Base-by-base conservation (phyloP, 2,113 vertebrate genomes). In the Clarias gariepinus region DNA sequence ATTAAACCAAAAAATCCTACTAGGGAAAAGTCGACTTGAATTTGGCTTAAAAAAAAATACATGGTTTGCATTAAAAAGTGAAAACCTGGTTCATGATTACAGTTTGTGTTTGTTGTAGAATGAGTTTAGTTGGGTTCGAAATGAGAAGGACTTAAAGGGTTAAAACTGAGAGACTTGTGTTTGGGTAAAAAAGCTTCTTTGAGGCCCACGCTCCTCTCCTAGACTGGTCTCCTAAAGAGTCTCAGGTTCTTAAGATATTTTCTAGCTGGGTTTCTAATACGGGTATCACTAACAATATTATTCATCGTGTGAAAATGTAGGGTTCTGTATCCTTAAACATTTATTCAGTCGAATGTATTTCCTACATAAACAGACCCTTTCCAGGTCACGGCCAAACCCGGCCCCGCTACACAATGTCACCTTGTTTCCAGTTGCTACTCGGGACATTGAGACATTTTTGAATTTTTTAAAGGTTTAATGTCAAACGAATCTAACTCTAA, bases 401-500 rank as follows among this genome's bases (percentile, higher is more conserved):
- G 36, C 36, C 23, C 13, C 25, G 1, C 53, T 28, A 18, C 52
- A 82, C 81, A 82, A 82, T n/a, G 36, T 63, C 25, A 53, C 47
- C 41, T 82, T n/a, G 81, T 66, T 18, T 66, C 61, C 81, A 15
- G 23, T 66, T 28, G 18, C 7, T 82, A 11, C 41, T 52, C 18
- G 7, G 6, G 2, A 16, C 28, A 13, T 9, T 28, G 52, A 78
- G 13, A 77, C n/a, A 9, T 78, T 16, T 52, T 52, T 82, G 33
- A 36, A 36, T 36, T 76, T 76, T 19, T 16, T 47, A 1, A 13
- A 73, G 84, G 13, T 77, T 53, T 77, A 64, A 53, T 47, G 55
- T 36, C 61, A 57, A 81, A 82, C 21, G 30, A 88, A 76, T 77
- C 52, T 30, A 74, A 19, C n/a, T 25, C 8, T 52, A 63, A 60